Base-by-base conservation (phyloP, 2,888 invertebrate genomes). In the Nudaria mundana region DNA sequence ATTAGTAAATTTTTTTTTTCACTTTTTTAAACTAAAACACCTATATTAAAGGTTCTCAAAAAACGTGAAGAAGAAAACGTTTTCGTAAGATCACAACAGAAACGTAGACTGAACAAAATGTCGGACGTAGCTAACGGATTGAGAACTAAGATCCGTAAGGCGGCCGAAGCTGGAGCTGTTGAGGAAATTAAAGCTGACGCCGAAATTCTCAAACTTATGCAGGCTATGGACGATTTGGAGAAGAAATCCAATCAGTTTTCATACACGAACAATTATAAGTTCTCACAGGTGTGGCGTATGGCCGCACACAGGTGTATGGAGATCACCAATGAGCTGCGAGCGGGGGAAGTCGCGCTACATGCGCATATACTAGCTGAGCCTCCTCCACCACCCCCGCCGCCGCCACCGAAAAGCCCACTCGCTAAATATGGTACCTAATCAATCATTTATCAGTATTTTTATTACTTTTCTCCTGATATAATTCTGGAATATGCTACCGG, bases 11-110 rank as follows among this genome's bases (percentile, higher is more conserved):
- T n/a, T n/a, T n/a, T n/a, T n/a, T n/a, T n/a, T n/a, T n/a, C n/a
- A 25, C 14, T 3, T 13, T 8, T 3, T 10, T 4, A 5, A 10
- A 32, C 3, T 3, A 20, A 23, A 14, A 5, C 13, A 13, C 3
- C 2, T 3, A 13, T 22, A 23, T 59, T 51, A 3, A 29, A 89
- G 89, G 92, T 97, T 5, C 76, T 98, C 30, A 95, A 94, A 77
- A 95, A 94, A 66, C 91, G 97, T 2, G 97, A 97, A 74, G 96
- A 96, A 54, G 97, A 98, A 76, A 96, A 95, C 71, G 88, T 93
- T 0, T 92, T 94, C 26, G 93, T 96, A 4, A 92, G 93, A 63
- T 94, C 93, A 32, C 93, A 95, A 56, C 95, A 95, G 62, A 95
- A 95, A 62, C 90, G 94, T 5, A 91, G 93, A 52, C 88, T 95